Conservation (phyloP, 2,888 invertebrate genomes). For the Acleris laterana region DNA sequence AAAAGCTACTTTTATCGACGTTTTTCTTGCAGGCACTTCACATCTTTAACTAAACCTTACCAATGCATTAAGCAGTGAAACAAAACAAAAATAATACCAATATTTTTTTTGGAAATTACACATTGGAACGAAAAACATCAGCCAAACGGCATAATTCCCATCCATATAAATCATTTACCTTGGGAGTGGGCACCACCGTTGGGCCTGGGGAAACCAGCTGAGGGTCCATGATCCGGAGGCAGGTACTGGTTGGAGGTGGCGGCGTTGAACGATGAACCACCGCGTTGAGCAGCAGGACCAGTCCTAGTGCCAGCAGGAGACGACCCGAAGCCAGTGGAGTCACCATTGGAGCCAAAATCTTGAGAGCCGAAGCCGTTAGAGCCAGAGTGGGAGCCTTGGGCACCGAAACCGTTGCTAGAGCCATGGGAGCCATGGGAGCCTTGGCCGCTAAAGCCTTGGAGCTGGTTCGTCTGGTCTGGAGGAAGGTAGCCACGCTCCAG, state of each 20-base stretch:
- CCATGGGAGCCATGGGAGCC: constrained; percentile 38
- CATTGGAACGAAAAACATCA: too few relatives aligned
- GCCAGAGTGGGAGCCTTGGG: constrained; percentile 28
- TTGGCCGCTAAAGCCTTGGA: constrained; percentile 16
- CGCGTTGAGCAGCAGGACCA: constrained; percentile 31
- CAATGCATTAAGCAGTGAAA: too few relatives aligned
- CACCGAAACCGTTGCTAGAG: constrained; percentile 30
- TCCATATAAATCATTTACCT: constrained; percentile 3
- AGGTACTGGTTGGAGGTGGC: constrained; percentile 73
- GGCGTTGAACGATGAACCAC: constrained; percentile 49
- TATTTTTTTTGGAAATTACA: too few relatives aligned
- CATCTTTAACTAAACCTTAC: too few relatives aligned
- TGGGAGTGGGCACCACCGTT: constrained; percentile 22
- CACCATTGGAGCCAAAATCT: constrained; percentile 40
- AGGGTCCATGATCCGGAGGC: constrained; percentile 66
- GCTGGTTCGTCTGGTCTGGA: constrained; percentile 51
- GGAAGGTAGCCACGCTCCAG: constrained; percentile 74
- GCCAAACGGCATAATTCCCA: too few relatives aligned
- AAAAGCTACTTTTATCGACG: too few relatives aligned
- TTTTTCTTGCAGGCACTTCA: too few relatives aligned
- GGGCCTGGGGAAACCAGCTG: constrained; percentile 34
- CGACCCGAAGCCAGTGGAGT: constrained; percentile 44
- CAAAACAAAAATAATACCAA: too few relatives aligned
- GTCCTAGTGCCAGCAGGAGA: constrained; percentile 15
- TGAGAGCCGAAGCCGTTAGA: constrained; percentile 39